A percentile compares a stretch with the other conserved stretches of the same genome.
Conservation (phyloP, 2,888 invertebrate species). For the Stenotaenia linearis region DNA sequence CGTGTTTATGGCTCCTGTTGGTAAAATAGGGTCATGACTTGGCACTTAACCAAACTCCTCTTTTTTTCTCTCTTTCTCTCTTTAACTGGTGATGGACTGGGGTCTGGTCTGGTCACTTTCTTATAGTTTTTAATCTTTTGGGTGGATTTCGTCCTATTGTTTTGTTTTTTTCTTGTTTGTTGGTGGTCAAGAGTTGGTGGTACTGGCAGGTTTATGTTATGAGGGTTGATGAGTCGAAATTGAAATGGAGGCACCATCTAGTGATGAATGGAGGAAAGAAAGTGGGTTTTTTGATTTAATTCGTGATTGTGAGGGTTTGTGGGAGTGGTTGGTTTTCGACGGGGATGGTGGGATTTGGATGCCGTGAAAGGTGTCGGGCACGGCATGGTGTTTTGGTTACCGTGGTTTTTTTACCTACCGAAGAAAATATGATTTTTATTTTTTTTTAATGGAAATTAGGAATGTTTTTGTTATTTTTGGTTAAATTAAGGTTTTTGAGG, state of each 20-base stretch:
- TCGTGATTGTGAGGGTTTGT: too few species aligned
- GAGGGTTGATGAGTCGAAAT: not conserved
- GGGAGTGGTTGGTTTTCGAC: too few species aligned
- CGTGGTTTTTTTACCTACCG: too few species aligned
- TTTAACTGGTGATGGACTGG: not conserved
- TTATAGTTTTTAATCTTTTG: slow-evolving; percentile 15
- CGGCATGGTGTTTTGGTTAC: too few species aligned
- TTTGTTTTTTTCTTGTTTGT: not conserved
- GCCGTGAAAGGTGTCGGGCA: too few species aligned
- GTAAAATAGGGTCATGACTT: slow-evolving; percentile 26
- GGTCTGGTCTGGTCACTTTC: not conserved
- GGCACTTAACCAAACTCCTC: slow-evolving; percentile 24
- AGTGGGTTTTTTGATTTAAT: too few species aligned
- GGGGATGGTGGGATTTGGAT: too few species aligned
- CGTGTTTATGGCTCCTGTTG: slow-evolving; percentile 23
- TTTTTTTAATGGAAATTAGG: too few species aligned
- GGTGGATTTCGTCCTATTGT: not conserved
- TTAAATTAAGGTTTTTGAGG: too few species aligned
- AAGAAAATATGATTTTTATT: too few species aligned
- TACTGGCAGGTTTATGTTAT: too few species aligned
- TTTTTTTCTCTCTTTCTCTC: slow-evolving; percentile 16
- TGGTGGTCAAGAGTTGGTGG: not conserved
- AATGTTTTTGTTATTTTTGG: too few species aligned
- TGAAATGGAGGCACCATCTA: not conserved
- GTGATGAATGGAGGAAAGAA: not conserved